Base-by-base conservation (phyloP, 2,113 vertebrate species). In the Podarcis muralis region DNA sequence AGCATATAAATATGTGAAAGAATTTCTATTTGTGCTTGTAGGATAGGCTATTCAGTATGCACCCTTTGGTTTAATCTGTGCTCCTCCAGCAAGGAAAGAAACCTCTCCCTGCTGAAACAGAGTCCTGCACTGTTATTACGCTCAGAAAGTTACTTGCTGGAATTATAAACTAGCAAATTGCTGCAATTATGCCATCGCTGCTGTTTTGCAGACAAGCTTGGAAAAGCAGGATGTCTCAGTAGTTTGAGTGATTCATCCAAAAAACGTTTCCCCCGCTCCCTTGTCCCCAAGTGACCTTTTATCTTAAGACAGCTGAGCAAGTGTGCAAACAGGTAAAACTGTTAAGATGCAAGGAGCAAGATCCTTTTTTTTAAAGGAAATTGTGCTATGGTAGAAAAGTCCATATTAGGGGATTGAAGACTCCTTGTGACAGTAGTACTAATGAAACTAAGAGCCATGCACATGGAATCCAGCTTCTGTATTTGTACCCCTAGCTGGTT, bases 241-340 rank as follows among this genome's bases (percentile, higher is more conserved):
- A 95, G 95, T 93, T 89, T 93, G 91, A 43, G 32, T 95, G 95
- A 97, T 90, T 96, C 96, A 97, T 87, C 88, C 57, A 91, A 91
- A 90, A 93, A 35, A 40, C 4, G 6, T 40, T 77, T 48, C 35
- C 13, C 92, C 81, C 66, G 74, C 94, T 94, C 92, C 94, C 93
- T 95, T 88, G 72, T 83, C 81, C 80, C 25, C 80, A 93, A 94
- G 84, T 62, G 90, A 94, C 95, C 95, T 95, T 90, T 94, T 94
- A 95, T 84, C 92, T 89, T 93, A 92, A 90, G 27, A 90, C 78
- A 86, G 92, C 90, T 66, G 91, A 94, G 92, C 94, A 94, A 92
- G 91, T 83, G 91, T 85, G 95, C 68, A 94, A 91, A 95, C 92
- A 94, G 93, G 96, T 75, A 91, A 89, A 90, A 94, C 9, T 20